These are phyloP conservation scores for Colinus virginianus DNA, from an alignment of 2,113 vertebrate genomes.

Conservation along the genomic window DNA sequence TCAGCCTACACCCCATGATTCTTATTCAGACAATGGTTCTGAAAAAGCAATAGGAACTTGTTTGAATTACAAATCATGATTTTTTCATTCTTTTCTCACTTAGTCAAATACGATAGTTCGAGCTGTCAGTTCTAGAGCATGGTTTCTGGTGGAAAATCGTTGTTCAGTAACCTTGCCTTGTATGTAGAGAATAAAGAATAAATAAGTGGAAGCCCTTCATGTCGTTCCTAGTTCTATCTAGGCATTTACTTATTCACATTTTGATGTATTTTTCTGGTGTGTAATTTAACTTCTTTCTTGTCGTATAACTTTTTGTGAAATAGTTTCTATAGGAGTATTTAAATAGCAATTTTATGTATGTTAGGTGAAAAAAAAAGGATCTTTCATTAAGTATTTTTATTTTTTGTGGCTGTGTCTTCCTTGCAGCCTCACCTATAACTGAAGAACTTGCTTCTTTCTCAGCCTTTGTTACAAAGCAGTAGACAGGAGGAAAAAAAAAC, in stretches of 20 bases:
- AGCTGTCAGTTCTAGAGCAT: conserved; percentile 24
- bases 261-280: neutral
- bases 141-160: conserved; percentile 18
- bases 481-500: too few species aligned
- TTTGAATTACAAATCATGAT: conserved; percentile 18
- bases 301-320: neutral
- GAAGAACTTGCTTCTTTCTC: neutral
- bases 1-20: neutral
- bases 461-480: neutral
- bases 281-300: neutral
- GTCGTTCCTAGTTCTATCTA: neutral
- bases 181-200: neutral
- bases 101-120: neutral
- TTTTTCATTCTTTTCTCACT: conserved; percentile 22
- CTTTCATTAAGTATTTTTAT: neutral
- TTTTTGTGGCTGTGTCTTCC: neutral
- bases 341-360: neutral
- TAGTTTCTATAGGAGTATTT: neutral
- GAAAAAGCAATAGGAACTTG: conserved; percentile 15
- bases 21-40: neutral
- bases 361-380: neutral
- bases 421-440: neutral
- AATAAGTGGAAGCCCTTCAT: neutral
- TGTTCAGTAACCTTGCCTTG: neutral
- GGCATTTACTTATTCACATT: neutral